These are phyloP conservation scores for Rhaphigaster nebulosa DNA, from an alignment of 2,888 invertebrate species.

Conservation along the genomic window DNA sequence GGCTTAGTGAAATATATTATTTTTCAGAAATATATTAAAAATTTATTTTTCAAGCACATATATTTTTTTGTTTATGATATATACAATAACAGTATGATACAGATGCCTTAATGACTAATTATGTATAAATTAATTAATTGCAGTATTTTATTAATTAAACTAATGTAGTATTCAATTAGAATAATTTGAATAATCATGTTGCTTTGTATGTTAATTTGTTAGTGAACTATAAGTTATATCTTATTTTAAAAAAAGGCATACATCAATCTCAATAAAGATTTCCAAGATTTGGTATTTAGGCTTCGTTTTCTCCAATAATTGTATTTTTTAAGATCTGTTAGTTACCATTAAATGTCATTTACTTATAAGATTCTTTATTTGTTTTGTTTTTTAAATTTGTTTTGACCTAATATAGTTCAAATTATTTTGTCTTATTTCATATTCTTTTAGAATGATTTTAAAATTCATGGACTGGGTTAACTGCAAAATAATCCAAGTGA, in stretches of 20 bases:
- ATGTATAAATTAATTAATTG: background rate
- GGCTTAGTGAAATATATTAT: too few relatives aligned
- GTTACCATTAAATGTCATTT: background rate
- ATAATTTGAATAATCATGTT: background rate
- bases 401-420: background rate
- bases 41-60: background rate
- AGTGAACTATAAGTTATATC: background rate
- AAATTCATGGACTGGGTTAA: background rate
- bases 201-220: background rate
- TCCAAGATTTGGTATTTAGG: too few relatives aligned
- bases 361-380: background rate
- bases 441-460: background rate
- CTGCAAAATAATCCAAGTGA: background rate
- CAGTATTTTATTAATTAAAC: background rate
- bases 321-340: background rate
- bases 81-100: too few relatives aligned
- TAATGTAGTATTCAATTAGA: background rate
- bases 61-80: too few relatives aligned
- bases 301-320: too few relatives aligned
- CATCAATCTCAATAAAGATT: too few relatives aligned
- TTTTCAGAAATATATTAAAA: background rate
- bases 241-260: too few relatives aligned
- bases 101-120: background rate
- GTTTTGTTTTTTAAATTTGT: too few relatives aligned
- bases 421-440: background rate